A percentile compares a stretch with the other conserved stretches of the same genome.
Evolutionary conservation across 2,888 invertebrate species (phyloP).

Genomic region (Seira sanloemensis): DNA sequence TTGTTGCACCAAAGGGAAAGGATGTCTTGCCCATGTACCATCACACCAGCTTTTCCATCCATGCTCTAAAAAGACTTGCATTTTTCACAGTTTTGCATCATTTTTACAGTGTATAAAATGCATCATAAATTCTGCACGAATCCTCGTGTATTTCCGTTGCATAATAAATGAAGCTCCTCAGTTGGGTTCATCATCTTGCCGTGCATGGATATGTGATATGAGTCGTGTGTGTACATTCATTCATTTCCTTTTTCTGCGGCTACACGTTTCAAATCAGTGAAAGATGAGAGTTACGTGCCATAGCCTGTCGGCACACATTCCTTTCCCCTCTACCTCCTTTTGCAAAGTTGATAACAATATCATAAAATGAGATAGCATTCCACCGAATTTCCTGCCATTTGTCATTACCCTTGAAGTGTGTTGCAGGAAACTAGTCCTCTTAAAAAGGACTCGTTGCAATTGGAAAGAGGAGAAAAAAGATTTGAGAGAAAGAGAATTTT

Average conservation of each 20-base stretch:
- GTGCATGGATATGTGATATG: background rate
- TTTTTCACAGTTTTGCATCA: too few species aligned
- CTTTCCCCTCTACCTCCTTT: background rate
- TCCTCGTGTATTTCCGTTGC: background rate
- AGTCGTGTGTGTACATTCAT: constrained; percentile 4
- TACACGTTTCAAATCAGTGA: constrained; percentile 4
- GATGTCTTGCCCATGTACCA: too few species aligned
- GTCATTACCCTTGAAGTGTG: background rate
- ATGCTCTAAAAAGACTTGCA: too few species aligned
- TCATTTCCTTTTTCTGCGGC: constrained; percentile 4
- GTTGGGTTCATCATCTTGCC: constrained; percentile 1
- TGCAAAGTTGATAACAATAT: background rate
- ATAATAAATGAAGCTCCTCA: background rate
- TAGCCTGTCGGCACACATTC: background rate
- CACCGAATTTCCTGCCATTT: background rate
- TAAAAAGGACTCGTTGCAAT: too few species aligned
- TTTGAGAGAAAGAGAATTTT: background rate
- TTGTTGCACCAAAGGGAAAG: too few species aligned
- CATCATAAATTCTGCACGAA: background rate
- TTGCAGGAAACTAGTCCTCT: too few species aligned
- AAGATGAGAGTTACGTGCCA: constrained; percentile 1
- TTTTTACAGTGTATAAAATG: too few species aligned
- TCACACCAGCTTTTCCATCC: too few species aligned
- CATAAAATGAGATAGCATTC: background rate
- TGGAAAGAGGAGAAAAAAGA: background rate